A percentile compares a stretch with the other conserved stretches of the same genome.
Evolutionary conservation across 2,113 vertebrate genomes (phyloP).

Genomic region (Melierax canorus): DNA sequence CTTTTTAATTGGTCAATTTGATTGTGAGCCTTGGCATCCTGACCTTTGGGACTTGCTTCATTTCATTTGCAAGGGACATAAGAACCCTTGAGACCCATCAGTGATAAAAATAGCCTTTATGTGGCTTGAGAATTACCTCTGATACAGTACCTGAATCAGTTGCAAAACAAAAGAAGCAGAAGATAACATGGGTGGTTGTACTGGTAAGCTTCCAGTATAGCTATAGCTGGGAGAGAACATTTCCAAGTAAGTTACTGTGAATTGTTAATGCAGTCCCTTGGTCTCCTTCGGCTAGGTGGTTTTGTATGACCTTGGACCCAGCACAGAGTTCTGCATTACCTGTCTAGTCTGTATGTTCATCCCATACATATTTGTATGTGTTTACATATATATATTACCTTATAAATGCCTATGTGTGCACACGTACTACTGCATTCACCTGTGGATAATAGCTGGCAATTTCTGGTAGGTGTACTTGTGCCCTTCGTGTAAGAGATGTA

Average conservation of each 20-base stretch:
- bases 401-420: not conserved
- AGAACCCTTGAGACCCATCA: not conserved
- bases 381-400: not conserved
- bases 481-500: fast-evolving
- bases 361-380: not conserved
- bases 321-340: not conserved
- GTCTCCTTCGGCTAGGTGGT: not conserved
- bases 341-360: not conserved
- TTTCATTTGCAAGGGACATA: not conserved
- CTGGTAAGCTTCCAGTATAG: not conserved
- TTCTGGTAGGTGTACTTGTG: not conserved
- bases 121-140: not conserved
- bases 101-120: not conserved
- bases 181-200: not conserved
- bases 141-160: not conserved
- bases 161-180: not conserved
- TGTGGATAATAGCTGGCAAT: not conserved
- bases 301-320: not conserved
- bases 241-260: not conserved
- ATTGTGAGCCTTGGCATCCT: not conserved
- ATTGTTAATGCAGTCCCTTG: not conserved
- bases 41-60: not conserved
- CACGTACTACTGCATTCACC: not conserved
- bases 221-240: not conserved
- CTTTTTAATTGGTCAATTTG: not conserved